Conservation (phyloP, 2,888 invertebrate genomes). For the Lymantria dispar region DNA sequence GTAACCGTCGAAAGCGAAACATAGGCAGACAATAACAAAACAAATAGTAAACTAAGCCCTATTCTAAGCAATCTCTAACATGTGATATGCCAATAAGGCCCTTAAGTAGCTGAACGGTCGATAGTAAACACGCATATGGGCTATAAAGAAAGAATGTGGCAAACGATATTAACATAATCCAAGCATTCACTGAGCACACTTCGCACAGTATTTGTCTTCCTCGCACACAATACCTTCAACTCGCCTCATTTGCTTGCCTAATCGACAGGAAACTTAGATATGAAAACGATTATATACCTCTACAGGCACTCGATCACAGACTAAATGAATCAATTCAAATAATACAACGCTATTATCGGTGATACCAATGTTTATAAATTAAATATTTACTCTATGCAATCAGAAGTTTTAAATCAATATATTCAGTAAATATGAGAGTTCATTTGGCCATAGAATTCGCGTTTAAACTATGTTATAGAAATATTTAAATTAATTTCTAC, state of each 20-base stretch:
- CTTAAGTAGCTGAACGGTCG: not conserved
- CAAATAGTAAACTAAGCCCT: too few relatives aligned
- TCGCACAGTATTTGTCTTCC: constrained; percentile 42
- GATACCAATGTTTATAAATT: too few relatives aligned
- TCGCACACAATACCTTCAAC: constrained; percentile 53
- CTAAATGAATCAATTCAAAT: constrained; percentile 2
- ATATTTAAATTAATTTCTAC: too few relatives aligned
- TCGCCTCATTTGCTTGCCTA: constrained; percentile 61
- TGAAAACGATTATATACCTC: constrained; percentile 49
- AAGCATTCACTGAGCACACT: constrained; percentile 43
- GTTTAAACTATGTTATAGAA: too few relatives aligned
- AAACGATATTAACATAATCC: constrained; percentile 29
- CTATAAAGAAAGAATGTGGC: not conserved
- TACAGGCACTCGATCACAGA: constrained; percentile 31
- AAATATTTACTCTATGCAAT: too few relatives aligned
- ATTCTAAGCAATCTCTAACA: too few relatives aligned
- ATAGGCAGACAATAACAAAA: too few relatives aligned
- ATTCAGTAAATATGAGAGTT: too few relatives aligned
- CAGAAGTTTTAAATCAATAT: too few relatives aligned
- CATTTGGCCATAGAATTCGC: too few relatives aligned
- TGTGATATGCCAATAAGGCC: not conserved
- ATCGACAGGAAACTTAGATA: constrained; percentile 65
- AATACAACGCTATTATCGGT: not conserved
- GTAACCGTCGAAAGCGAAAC: too few relatives aligned
- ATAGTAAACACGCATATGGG: not conserved